A percentile compares a stretch with the other conserved stretches of the same genome.
Conservation (phyloP, 1,140 invertebrate species). For the Drosophila pandora region DNA sequence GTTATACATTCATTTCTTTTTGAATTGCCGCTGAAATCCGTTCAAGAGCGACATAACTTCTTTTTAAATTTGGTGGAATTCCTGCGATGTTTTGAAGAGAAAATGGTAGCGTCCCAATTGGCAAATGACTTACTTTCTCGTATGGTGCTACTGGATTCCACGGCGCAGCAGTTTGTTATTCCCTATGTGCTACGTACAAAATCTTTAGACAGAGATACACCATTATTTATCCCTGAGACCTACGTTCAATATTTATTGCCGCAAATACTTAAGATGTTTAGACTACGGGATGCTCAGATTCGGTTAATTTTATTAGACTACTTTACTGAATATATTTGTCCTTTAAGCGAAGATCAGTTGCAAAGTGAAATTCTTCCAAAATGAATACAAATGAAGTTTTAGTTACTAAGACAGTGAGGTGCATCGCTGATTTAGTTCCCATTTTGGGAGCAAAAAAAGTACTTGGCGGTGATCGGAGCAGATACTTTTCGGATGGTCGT, state of each 20-base stretch:
- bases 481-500: conserved; percentile 92
- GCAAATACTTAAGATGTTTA: conserved; percentile 90
- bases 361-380: conserved; percentile 89
- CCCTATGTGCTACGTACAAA: conserved; percentile 90
- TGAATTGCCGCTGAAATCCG: conserved; percentile 91
- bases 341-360: conserved; percentile 89
- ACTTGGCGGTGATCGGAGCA: conserved; percentile 91
- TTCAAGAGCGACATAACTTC: conserved; percentile 90
- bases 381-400: conserved; percentile 92
- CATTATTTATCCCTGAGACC: conserved; percentile 86
- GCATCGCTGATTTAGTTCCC: conserved; percentile 92
- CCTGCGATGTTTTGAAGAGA: conserved; percentile 89
- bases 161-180: conserved; percentile 90
- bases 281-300: conserved; percentile 90
- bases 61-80: conserved; percentile 88
- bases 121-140: conserved; percentile 90
- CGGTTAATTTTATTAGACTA: conserved; percentile 88
- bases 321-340: conserved; percentile 88
- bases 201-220: conserved; percentile 83
- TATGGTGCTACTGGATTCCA: conserved; percentile 91
- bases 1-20: conserved; percentile 91
- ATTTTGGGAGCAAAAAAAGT: conserved; percentile 90
- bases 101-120: conserved; percentile 91
- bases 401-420: conserved; percentile 90
- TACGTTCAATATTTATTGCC: conserved; percentile 90